Percentiles rank a stretch among this genome's conserved stretches.
Evolutionary conservation across 1,140 invertebrate species (phyloP).

Genomic region (Tribolium castaneum): DNA sequence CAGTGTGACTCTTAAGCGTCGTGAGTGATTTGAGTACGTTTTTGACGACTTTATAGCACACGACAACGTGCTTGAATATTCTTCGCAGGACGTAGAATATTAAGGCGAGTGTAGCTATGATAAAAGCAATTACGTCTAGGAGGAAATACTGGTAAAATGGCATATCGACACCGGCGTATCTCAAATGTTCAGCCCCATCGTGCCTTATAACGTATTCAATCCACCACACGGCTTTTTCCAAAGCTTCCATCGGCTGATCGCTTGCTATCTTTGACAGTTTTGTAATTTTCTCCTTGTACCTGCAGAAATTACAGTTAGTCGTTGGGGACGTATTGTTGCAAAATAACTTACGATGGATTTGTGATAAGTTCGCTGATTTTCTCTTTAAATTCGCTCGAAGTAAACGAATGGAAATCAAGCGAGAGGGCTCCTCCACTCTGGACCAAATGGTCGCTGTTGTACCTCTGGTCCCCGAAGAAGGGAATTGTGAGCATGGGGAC

Average conservation of each 20-base stretch:
- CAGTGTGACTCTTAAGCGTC: background rate
- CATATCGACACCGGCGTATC: constrained; percentile 59
- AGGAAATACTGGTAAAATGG: constrained; percentile 58
- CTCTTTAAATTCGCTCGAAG: constrained; percentile 47
- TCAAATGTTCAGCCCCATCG: constrained; percentile 65
- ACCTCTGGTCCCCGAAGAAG: constrained; percentile 61
- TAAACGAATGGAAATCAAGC: constrained; percentile 47
- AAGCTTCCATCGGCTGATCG: constrained; percentile 63
- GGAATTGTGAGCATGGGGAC: constrained; percentile 67
- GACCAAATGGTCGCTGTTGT: constrained; percentile 54
- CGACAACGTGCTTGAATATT: constrained; percentile 21
- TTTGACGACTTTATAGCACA: background rate
- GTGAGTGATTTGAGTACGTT: background rate
- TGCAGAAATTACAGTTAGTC: constrained; percentile 49
- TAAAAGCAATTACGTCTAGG: constrained; percentile 51
- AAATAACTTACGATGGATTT: constrained; percentile 48
- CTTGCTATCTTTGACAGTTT: constrained; percentile 56
- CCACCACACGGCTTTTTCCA: constrained; percentile 68
- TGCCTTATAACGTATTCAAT: constrained; percentile 69
- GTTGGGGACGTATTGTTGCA: constrained; percentile 25
- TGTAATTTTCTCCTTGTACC: constrained; percentile 61
- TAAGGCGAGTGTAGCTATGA: background rate
- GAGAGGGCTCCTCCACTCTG: constrained; percentile 54
- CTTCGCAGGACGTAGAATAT: background rate
- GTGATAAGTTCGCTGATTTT: constrained; percentile 49